Evolutionary conservation across 2,888 invertebrate species (phyloP).

Genomic region (Drosophila mimica): DNA sequence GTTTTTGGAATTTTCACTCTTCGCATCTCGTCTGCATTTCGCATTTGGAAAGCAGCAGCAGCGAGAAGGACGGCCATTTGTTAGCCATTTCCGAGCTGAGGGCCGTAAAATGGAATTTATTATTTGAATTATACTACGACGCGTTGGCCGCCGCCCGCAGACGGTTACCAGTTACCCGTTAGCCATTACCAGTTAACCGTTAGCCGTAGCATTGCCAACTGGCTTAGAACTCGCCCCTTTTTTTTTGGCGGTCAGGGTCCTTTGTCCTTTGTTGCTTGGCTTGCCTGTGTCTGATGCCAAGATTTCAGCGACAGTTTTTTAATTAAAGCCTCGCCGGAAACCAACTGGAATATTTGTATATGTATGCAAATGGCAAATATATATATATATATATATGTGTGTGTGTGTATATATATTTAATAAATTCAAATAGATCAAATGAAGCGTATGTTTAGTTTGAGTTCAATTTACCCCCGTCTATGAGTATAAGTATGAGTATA

Average conservation of each 20-base stretch:
- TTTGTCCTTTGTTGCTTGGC: slow-evolving; percentile 23
- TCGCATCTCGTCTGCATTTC: slow-evolving; percentile 45
- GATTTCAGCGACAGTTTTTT: slow-evolving; percentile 52
- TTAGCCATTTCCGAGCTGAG: slow-evolving; percentile 50
- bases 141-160: slow-evolving; percentile 34
- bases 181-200: background rate
- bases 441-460: background rate
- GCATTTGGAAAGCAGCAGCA: slow-evolving; percentile 36
- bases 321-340: slow-evolving; percentile 46
- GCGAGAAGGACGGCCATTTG: slow-evolving; percentile 56
- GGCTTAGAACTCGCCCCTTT: slow-evolving; percentile 30
- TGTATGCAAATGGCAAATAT: slow-evolving; percentile 3
- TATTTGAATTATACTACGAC: slow-evolving; percentile 63
- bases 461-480: background rate
- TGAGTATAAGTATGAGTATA: too few relatives aligned
- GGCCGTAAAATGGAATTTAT: slow-evolving; percentile 76
- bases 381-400: background rate
- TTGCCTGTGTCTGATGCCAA: slow-evolving; percentile 6
- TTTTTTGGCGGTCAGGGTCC: slow-evolving; percentile 55
- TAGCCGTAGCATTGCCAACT: slow-evolving; percentile 9
- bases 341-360: background rate
- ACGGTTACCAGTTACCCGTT: slow-evolving; percentile 12
- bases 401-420: background rate
- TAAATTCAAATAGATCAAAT: background rate
- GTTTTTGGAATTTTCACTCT: slow-evolving; percentile 45